phyloP scores from a whole-genome alignment of 2,888 invertebrate species.

The Halictus ligatus region DNA sequence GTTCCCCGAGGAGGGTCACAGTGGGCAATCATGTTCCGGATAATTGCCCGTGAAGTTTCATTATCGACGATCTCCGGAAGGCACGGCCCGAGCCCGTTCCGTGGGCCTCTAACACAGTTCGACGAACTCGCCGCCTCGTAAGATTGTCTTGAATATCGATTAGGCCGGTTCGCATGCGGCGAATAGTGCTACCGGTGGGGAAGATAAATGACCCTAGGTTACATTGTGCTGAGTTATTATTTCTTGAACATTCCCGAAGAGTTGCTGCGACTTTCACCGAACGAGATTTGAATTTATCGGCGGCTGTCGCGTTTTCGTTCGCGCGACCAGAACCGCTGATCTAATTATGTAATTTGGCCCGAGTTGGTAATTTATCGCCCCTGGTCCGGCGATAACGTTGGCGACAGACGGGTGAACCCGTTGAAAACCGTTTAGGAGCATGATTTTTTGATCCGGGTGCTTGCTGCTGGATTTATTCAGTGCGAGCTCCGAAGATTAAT shows the following conservation, averaged over 20 bases:
- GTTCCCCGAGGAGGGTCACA: constrained; percentile 37
- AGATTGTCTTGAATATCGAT: constrained; percentile 62
- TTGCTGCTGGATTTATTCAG: not conserved
- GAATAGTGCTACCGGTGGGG: constrained; percentile 44
- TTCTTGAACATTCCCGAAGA: constrained; percentile 32
- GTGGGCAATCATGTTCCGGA: constrained; percentile 46
- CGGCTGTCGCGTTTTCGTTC: not conserved
- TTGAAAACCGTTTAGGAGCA: not conserved
- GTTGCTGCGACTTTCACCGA: constrained; percentile 43
- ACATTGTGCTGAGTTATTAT: constrained; percentile 40
- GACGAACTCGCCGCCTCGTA: constrained; percentile 37
- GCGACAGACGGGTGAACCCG: not conserved
- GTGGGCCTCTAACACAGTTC: constrained; percentile 32
- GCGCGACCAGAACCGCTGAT: not conserved
- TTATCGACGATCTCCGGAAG: constrained; percentile 58
- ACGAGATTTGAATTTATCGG: constrained; percentile 46
- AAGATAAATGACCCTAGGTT: constrained; percentile 54
- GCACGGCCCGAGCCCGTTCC: not conserved
- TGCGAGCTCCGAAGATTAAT: not conserved
- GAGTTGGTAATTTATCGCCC: constrained; percentile 33
- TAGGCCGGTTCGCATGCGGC: constrained; percentile 44
- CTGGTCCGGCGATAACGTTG: constrained; percentile 27
- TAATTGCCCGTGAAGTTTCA: constrained; percentile 51
- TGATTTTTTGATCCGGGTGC: not conserved
- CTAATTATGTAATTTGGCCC: constrained; percentile 44